Evolutionary conservation across 2,113 vertebrate genomes (phyloP).

Genomic region (Podiceps cristatus): DNA sequence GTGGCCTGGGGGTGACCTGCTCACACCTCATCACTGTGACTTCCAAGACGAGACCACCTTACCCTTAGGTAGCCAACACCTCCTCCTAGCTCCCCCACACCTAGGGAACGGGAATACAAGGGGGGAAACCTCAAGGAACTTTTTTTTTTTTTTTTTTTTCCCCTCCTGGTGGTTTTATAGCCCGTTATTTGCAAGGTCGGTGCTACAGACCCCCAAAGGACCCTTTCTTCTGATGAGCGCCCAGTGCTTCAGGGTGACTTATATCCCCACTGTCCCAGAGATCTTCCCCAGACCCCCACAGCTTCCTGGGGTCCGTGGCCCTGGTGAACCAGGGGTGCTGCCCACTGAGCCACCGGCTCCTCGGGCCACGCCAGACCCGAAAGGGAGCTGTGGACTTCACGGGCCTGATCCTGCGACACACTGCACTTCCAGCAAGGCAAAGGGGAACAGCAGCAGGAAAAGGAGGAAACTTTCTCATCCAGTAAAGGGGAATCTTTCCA

Average conservation of each 20-base stretch:
- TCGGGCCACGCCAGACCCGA: neutral
- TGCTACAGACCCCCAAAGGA: neutral
- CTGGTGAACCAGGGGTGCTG: neutral
- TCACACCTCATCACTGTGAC: neutral
- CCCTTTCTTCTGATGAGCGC: neutral
- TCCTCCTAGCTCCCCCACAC: neutral
- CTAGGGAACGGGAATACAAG: neutral
- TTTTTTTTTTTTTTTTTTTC: neutral
- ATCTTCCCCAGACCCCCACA: neutral
- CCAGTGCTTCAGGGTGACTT: neutral
- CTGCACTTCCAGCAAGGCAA: neutral
- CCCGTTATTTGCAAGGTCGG: neutral
- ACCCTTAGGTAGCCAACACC: neutral
- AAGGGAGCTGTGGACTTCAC: accelerated
- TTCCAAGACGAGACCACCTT: neutral
- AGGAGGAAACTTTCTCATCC: neutral
- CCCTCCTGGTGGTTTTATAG: neutral
- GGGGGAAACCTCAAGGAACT: neutral
- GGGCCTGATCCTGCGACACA: neutral
- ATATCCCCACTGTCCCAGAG: neutral
- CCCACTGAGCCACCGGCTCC: neutral
- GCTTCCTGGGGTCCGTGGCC: neutral
- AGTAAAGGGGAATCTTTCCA: neutral
- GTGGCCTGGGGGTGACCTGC: neutral
- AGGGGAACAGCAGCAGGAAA: neutral